Evolutionary conservation across 2,113 vertebrate species (phyloP), one percentile per base, ranked within the genome.

Genomic region (Nyctereutes procyonoides): DNA sequence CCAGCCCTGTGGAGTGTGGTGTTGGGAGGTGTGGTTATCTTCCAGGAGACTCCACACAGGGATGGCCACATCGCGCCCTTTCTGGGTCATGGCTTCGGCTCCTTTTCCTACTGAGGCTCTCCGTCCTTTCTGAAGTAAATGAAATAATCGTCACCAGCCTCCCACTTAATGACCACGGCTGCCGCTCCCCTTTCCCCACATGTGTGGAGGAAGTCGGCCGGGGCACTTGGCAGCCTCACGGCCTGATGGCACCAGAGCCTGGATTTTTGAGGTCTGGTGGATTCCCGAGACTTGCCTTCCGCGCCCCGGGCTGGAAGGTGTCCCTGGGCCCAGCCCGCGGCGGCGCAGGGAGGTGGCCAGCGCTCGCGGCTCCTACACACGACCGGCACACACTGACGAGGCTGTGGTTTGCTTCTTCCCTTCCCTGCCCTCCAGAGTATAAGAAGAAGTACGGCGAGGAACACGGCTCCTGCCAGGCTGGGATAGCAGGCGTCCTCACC

Each of bases 371-470:
- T 19, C 28, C 13, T 35, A 16, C 55, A 67, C 55, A 60, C 4
- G 15, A 43, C 92, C 35, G 90, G 88, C 88, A 69, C 19, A 65
- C 97, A 98, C 97, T 98, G 94, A 98, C 96, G 96, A 98, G 97
- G 99, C 98, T 97, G 96, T 83, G 96, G 96, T 99, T 88, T 98
- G 58, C 84, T 96, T 97, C 96, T 55, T 43, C 60, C 71, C 98
- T 98, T 71, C 98, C 97, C 24, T 98, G 95, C 74, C 30, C 62
- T 98, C 82, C 98, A 99, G 99, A 99, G 98, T 99, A 99, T 98
- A 99, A 99, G 99, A 99, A 99, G 99, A 99, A 99, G 97, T 99
- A 99, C 7, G 99, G 99, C 16, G 99, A 99, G 98, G 99, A 99
- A 97, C 99, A 99, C 0, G 99, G 99, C 97, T 99, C 99, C 0